Evolutionary conservation across 2,797 vertebrate genomes (phyloP).

Genomic region (Chelon auratus): DNA sequence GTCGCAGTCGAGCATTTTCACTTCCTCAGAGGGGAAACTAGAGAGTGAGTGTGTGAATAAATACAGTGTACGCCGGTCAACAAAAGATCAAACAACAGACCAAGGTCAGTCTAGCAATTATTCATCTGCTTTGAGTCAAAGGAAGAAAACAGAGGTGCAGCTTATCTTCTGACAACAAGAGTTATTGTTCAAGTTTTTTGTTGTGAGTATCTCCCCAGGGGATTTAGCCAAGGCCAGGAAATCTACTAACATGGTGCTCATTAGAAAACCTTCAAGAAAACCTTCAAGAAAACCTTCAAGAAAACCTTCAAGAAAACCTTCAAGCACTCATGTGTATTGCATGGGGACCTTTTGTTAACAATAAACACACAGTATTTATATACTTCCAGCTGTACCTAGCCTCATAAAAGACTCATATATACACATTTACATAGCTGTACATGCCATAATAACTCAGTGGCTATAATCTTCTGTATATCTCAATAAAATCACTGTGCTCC

Average conservation of each 20-base stretch:
- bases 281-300: no score
- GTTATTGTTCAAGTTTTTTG: conserved; percentile 7
- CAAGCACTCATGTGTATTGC: background rate
- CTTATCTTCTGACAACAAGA: background rate
- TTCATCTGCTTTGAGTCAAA: background rate
- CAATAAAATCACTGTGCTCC: conserved; percentile 62
- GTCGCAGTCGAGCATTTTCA: no score
- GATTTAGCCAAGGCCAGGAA: conserved; percentile 15
- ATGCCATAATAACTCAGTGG: conserved; percentile 44
- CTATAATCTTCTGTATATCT: conserved; percentile 56
- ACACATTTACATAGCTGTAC: conserved; percentile 46
- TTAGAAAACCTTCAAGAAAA: background rate
- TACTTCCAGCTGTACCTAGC: conserved; percentile 10
- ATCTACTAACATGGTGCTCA: background rate
- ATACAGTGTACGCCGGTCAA: conserved; percentile 27
- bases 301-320: background rate
- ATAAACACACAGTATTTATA: background rate
- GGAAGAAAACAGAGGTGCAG: background rate
- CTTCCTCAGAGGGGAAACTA: conserved; percentile 2
- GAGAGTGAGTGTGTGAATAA: background rate
- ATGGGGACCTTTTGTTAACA: background rate
- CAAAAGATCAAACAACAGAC: conserved; percentile 39
- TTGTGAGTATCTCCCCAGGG: conserved; percentile 8
- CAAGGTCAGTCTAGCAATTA: conserved; percentile 29
- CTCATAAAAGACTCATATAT: conserved; percentile 26